These are phyloP conservation scores for Ctenosaura bakeri DNA, from an alignment of 2,797 vertebrate species.

Conservation along the genomic window DNA sequence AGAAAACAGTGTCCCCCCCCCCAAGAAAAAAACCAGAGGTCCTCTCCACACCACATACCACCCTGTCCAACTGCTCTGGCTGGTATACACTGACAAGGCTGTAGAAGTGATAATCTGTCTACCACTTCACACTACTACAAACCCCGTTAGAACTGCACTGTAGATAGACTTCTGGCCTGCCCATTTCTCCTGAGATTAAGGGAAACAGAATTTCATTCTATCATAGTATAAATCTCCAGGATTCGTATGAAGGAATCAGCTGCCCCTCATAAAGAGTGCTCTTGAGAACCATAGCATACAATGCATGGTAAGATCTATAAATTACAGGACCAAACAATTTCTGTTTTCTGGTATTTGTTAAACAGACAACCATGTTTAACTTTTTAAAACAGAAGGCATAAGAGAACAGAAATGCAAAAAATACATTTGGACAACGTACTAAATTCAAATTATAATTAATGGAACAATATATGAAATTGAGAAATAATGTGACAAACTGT, in stretches of 20 bases:
- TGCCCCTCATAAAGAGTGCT: background rate
- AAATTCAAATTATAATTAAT: too few species aligned
- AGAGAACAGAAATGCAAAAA: background rate
- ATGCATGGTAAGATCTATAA: background rate
- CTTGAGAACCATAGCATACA: background rate
- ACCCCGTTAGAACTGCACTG: background rate
- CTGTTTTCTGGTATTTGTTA: too few species aligned
- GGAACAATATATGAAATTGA: background rate
- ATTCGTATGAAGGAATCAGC: background rate
- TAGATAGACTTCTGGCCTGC: background rate
- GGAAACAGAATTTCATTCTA: background rate
- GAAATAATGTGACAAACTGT: background rate
- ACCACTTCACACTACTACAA: background rate
- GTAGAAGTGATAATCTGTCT: background rate
- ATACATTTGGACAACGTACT: background rate
- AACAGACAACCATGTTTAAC: too few species aligned
- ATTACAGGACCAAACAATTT: background rate
- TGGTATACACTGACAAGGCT: too few species aligned
- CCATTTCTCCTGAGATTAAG: background rate
- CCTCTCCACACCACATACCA: background rate
- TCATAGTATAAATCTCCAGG: conserved; percentile 17
- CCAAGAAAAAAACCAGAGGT: background rate
- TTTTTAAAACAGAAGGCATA: background rate
- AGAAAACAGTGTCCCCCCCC: background rate
- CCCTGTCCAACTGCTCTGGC: background rate